Evolutionary conservation across 92 coral and sea anemone genomes (phyloP).

Genomic region (Muricea muricata): DNA sequence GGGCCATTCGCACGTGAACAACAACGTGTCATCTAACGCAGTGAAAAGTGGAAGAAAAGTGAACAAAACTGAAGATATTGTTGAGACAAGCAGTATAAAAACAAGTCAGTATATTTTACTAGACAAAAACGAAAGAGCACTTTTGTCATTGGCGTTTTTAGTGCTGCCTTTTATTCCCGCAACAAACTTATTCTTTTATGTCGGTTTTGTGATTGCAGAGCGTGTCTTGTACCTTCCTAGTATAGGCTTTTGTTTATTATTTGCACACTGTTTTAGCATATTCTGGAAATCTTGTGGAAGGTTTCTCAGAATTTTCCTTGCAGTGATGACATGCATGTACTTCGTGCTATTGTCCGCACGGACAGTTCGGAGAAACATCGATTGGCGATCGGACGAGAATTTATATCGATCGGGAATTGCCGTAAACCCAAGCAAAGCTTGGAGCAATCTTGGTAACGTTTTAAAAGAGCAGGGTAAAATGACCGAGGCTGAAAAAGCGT

Average conservation of each 20-base stretch:
- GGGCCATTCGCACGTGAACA: not conserved
- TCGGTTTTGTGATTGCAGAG: conserved; percentile 96
- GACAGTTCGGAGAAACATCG: conserved; percentile 81
- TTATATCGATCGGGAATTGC: conserved; percentile 91
- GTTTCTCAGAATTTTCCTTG: conserved; percentile 46
- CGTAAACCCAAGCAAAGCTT: conserved; percentile 93
- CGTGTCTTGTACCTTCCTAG: conserved; percentile 95
- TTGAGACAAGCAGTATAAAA: not conserved
- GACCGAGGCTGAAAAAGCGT: conserved; percentile 88
- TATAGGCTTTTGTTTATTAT: conserved; percentile 87
- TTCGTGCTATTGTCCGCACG: conserved; percentile 63
- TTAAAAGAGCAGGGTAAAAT: conserved; percentile 72
- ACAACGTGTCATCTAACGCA: not conserved
- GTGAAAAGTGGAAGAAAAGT: not conserved
- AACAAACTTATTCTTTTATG: conserved; percentile 90
- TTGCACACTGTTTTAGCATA: conserved; percentile 73
- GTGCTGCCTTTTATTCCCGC: conserved; percentile 91
- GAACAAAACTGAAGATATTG: not conserved
- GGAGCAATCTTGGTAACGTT: conserved; percentile 94
- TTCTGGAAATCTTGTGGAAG: conserved; percentile 64
- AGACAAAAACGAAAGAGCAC: conserved; percentile 4
- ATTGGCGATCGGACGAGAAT: conserved; percentile 88
- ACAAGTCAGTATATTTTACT: not conserved
- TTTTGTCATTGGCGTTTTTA: conserved; percentile 74
- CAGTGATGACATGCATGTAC: conserved; percentile 47